Base-by-base conservation (phyloP, 2,113 vertebrate genomes). In the Chelonoidis abingdonii region DNA sequence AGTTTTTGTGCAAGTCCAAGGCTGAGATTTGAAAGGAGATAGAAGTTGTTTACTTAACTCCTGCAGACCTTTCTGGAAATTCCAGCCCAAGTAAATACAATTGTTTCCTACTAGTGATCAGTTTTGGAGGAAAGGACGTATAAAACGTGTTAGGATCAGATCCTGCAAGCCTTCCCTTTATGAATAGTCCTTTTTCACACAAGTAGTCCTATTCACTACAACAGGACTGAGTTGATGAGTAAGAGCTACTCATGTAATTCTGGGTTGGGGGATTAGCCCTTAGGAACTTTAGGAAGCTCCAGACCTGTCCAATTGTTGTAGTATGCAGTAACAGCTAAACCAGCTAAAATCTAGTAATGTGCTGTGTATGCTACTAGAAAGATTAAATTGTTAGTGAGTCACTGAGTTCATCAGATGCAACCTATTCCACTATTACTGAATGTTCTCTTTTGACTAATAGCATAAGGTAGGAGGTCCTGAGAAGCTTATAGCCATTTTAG, bases 1-100 rank as follows among this genome's bases (percentile, higher is more conserved):
- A 44, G 65, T 86, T 85, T 96, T 56, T 56, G 16, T 93, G 82
- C 59, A 93, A 83, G 62, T 90, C 88, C 29, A 65, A 88, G 12
- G 25, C 49, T 80, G 13, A 59, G 57, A 88, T 88, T 85, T 80
- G 89, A 94, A 88, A 16, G 38, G 22, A 78, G 29, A 17, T 2
- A 84, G 25, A 78, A 93, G 56, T 83, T 53, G 10, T 87, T 83
- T 17, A 27, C 13, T 24, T 3, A 31, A 87, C 31, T 35, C 22
- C 6, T 91, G 82, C 52, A 85, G 56, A 49, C 8, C 3, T 85
- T 90, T 92, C 6, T 10, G 57, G 75, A 84, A 16, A n/a, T 92
- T 89, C 17, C 79, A 25, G 14, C 86, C 38, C 52, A 22, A 19
- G 31, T 54, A 93, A 90, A 89, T 56, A 27, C 24, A 5, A 21